phyloP scores from a whole-genome alignment of 2,797 vertebrate genomes.

The Masticophis lateralis region DNA sequence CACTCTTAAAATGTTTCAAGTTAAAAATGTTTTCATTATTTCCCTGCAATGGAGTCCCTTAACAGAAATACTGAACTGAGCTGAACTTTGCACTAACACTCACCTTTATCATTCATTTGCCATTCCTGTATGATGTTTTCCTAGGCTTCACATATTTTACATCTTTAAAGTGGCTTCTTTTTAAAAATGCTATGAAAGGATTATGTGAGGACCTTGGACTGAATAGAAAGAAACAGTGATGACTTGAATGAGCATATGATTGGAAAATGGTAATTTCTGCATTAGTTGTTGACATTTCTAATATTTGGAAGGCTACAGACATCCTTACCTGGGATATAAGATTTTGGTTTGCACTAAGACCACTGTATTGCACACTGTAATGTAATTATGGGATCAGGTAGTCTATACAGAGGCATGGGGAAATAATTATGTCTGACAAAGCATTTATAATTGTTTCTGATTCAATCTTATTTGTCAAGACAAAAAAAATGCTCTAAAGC shows the following conservation, averaged over 20 bases:
- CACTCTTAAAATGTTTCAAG: constrained; percentile 66
- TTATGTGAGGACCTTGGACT: neutral
- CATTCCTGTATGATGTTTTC: constrained; percentile 41
- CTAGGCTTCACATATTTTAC: constrained; percentile 56
- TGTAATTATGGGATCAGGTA: constrained; percentile 70
- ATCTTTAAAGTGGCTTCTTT: constrained; percentile 21
- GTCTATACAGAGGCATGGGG: constrained; percentile 44
- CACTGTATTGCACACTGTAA: constrained; percentile 82
- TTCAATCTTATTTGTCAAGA: constrained; percentile 37
- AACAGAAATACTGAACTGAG: constrained; percentile 69
- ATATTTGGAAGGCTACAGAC: constrained; percentile 55
- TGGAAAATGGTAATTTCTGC: constrained; percentile 62
- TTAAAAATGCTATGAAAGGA: neutral
- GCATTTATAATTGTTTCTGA: constrained; percentile 21
- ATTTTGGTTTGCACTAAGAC: constrained; percentile 77
- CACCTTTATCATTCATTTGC: constrained; percentile 56
- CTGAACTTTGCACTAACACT: constrained; percentile 68
- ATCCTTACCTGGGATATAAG: constrained; percentile 65
- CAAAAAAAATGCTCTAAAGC: constrained; percentile 9
- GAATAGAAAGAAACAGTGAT: constrained; percentile 55
- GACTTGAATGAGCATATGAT: constrained; percentile 53
- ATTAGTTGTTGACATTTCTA: constrained; percentile 51
- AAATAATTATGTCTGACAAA: constrained; percentile 40
- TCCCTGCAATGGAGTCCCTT: constrained; percentile 52
- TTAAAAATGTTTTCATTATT: constrained; percentile 53